Base-by-base conservation (phyloP, 2,888 invertebrate species). In the Melipona beecheii region DNA sequence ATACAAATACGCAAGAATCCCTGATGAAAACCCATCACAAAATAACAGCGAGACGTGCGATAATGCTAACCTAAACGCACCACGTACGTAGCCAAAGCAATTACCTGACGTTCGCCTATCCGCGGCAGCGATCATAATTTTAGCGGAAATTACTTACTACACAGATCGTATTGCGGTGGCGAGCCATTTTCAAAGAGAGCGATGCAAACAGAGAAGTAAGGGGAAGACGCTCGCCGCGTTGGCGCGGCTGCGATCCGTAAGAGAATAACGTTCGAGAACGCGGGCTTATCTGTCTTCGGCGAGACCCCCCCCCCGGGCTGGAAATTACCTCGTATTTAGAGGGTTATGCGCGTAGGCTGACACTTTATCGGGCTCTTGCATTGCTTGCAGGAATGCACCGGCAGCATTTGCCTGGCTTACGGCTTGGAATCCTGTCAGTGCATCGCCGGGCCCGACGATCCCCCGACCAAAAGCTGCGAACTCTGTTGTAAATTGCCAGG, bases 361-460 rank as follows among this genome's bases (percentile, higher is more conserved):
- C 75, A 81, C 78, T 86, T 86, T 86, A 87, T 87, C 85, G 83
- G 68, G 62, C 74, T 77, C 66, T 85, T 52, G 81, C 83, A 85
- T 85, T 87, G 87, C 83, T 92, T 92, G 43, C 93, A 97, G 97
- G 97, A 98, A 94, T 99, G 99, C 94, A 98, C 98, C 0, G 98
- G 98, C 2, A 99, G 99, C 17, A 98, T 99, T 92, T 99, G 99
- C 95, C 95, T 98, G 91, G 98, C 98, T 6, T 98, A 99, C 93
- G 98, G 98, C 6, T 96, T 99, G 94, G 98, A 98, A 95, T 99
- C 99, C 64, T 99, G 99, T 93, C 98, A 98, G 94, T 98, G 98
- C 93, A 96, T 97, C 88, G 96, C 97, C 6, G 96, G 96, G 36
- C 96, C 96, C 73, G 96, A 96, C 90, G 98, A 98, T 93, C 96